These are phyloP conservation scores for Hedychridium roseum DNA, from an alignment of 2,888 invertebrate species.

Conservation along the genomic window DNA sequence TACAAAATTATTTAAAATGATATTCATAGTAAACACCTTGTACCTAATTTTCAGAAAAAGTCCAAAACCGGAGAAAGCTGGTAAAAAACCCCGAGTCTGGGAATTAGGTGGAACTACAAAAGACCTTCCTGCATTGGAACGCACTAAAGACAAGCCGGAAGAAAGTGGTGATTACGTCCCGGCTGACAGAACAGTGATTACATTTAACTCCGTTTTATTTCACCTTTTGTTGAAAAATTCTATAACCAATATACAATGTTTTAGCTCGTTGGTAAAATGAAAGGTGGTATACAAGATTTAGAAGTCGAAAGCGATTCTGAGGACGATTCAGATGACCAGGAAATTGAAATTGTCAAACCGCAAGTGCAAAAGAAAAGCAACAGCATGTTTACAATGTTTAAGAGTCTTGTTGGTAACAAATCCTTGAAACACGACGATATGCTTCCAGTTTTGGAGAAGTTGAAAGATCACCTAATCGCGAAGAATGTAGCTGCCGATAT, in stretches of 20 bases:
- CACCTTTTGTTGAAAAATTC: slow-evolving; percentile 7
- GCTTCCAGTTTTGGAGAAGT: slow-evolving; percentile 87
- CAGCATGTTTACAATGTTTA: slow-evolving; percentile 87
- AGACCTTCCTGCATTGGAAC: slow-evolving; percentile 82
- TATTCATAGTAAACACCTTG: neutral
- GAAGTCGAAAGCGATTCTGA: slow-evolving; percentile 81
- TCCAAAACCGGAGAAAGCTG: slow-evolving; percentile 73
- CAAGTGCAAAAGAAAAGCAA: slow-evolving; percentile 54
- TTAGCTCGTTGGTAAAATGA: slow-evolving; percentile 84
- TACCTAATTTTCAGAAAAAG: slow-evolving; percentile 64
- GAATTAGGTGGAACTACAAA: slow-evolving; percentile 81
- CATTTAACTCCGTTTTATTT: slow-evolving; percentile 7
- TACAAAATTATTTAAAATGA: neutral
- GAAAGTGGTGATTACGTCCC: slow-evolving; percentile 69
- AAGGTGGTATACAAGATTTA: slow-evolving; percentile 81
- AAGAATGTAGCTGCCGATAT: slow-evolving; percentile 99
- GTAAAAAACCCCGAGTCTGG: slow-evolving; percentile 92
- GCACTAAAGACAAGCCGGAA: slow-evolving; percentile 79
- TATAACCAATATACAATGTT: slow-evolving; percentile 19
- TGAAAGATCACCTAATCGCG: slow-evolving; percentile 93
- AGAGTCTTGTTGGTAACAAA: slow-evolving; percentile 88
- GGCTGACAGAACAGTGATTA: slow-evolving; percentile 75
- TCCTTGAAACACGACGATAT: slow-evolving; percentile 83
- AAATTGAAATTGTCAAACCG: slow-evolving; percentile 40
- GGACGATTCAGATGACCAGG: slow-evolving; percentile 67